phyloP scores from a whole-genome alignment of 2,113 vertebrate genomes.

The Hystrix cristata region DNA sequence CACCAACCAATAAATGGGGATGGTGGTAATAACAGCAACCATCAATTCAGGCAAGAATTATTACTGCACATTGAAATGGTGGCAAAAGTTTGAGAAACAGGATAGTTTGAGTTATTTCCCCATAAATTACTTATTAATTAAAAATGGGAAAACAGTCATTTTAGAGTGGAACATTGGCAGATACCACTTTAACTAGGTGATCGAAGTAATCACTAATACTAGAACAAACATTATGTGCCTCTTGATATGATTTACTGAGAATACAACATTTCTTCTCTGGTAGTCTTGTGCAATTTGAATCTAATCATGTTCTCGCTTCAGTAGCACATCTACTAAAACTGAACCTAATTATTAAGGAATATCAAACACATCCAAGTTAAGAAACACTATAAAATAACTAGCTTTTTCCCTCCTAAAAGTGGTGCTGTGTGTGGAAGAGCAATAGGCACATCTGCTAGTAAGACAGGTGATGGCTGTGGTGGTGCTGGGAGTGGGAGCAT shows the following conservation, averaged over 20 bases:
- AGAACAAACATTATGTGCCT: neutral
- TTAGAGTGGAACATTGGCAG: neutral
- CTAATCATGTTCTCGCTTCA: neutral
- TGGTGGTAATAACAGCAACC: neutral
- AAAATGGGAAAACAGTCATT: neutral
- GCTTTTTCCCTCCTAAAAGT: neutral
- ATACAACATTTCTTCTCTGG: neutral
- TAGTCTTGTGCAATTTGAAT: neutral
- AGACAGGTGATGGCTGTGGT: conserved; percentile 27
- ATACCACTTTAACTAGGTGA: neutral
- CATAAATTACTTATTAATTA: neutral
- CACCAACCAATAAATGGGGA: neutral
- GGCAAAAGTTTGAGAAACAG: neutral
- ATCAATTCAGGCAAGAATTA: conserved; percentile 8
- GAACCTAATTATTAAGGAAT: neutral
- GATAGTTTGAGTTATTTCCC: neutral
- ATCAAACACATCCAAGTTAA: neutral
- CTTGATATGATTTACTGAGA: neutral
- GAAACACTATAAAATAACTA: neutral
- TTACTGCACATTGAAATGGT: neutral
- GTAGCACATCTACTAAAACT: too few species aligned
- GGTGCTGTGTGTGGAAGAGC: neutral
- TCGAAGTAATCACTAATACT: neutral
- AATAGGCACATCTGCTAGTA: neutral
- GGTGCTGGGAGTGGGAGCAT: conserved; percentile 38